Conservation (phyloP, 2,797 vertebrate genomes). For the Apogon hyalosoma region DNA sequence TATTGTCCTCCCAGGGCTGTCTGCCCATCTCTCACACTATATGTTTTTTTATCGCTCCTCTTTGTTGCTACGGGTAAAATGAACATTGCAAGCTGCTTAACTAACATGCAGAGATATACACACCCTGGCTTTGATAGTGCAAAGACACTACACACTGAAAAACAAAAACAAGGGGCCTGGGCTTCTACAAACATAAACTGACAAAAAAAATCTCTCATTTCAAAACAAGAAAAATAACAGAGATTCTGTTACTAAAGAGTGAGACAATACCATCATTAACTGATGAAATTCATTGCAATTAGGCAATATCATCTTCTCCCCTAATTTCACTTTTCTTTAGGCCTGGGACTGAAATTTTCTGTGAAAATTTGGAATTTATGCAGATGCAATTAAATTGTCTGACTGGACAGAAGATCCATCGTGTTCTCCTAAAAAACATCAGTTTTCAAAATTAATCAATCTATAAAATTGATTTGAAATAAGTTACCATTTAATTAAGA, state of each 20-base stretch:
- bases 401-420: conserved; percentile 15
- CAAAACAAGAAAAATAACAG: conserved; percentile 53
- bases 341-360: conserved; percentile 43
- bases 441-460: conserved; percentile 20
- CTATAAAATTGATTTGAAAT: conserved; percentile 29
- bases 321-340: conserved; percentile 46
- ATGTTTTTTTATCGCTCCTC: conserved; percentile 53
- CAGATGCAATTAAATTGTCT: conserved; percentile 49
- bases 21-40: conserved; percentile 76
- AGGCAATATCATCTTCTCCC: conserved; percentile 50
- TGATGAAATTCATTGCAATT: conserved; percentile 80
- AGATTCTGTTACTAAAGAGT: conserved; percentile 56
- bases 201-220: conserved; percentile 56
- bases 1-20: conserved; percentile 79
- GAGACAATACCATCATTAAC: conserved; percentile 76
- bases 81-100: conserved; percentile 74
- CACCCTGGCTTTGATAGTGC: conserved; percentile 67
- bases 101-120: conserved; percentile 71
- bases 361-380: conserved; percentile 42
- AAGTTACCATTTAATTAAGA: conserved; percentile 12
- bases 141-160: conserved; percentile 62
- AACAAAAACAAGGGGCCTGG: conserved; percentile 70
- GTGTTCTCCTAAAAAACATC: conserved; percentile 16
- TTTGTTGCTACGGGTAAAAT: conserved; percentile 65
- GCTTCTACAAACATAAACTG: conserved; percentile 63